Evolutionary conservation across 2,113 vertebrate genomes (phyloP).

Genomic region (Ciconia boyciana): DNA sequence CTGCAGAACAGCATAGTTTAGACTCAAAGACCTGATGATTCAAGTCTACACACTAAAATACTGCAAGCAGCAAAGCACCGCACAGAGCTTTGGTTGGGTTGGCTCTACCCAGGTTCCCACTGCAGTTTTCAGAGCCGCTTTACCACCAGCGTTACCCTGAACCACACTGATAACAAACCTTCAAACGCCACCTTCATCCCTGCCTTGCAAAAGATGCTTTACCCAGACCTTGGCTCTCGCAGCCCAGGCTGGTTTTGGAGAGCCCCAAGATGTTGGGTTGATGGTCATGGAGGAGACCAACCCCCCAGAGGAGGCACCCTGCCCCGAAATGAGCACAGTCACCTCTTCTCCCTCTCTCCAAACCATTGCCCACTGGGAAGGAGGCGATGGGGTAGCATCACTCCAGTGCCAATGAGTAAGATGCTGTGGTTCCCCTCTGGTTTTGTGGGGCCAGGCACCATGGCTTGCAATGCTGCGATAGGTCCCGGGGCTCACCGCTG

Average conservation of each 20-base stretch:
- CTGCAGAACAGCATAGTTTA: neutral
- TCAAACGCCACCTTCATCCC: neutral
- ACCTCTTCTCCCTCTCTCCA: neutral
- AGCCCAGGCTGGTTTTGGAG: neutral
- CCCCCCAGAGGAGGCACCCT: fast-evolving
- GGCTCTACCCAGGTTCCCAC: neutral
- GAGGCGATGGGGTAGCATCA: neutral
- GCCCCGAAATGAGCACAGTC: neutral
- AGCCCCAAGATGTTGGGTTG: neutral
- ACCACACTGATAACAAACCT: neutral
- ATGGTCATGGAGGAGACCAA: neutral
- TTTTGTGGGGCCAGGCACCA: slow-evolving; percentile 10
- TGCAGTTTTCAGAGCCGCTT: neutral
- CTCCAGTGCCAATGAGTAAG: neutral
- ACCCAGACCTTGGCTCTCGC: neutral
- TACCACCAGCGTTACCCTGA: neutral
- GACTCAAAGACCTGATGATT: neutral
- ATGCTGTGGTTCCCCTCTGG: slow-evolving; percentile 35
- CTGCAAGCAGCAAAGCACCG: neutral
- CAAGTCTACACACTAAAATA: neutral
- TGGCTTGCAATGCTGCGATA: slow-evolving; percentile 8
- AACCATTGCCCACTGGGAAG: neutral
- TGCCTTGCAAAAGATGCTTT: fast-evolving
- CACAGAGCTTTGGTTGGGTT: neutral
- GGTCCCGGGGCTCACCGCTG: neutral